Conservation (phyloP, 1,140 invertebrate species). For the Spodoptera litura region DNA sequence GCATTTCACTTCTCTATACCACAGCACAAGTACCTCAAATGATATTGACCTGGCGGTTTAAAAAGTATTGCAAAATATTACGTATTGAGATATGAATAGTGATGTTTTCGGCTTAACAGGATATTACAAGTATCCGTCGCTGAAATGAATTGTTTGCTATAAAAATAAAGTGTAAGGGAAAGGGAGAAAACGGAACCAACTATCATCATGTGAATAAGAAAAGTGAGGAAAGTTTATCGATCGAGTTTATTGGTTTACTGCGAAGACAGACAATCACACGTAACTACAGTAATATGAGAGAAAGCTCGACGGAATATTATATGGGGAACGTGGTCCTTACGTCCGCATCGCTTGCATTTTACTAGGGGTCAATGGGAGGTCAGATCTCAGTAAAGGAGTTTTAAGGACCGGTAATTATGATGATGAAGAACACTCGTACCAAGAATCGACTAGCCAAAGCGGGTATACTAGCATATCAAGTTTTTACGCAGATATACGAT, state of each 20-base stretch:
- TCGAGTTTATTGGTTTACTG: conserved; percentile 36
- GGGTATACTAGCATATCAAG: neutral
- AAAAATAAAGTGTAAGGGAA: conserved; percentile 8
- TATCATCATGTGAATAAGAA: conserved; percentile 27
- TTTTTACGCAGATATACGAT: neutral
- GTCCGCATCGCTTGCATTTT: conserved; percentile 24
- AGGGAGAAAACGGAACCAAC: neutral
- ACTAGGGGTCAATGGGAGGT: conserved; percentile 5
- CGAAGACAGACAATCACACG: neutral
- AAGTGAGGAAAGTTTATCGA: conserved; percentile 35
- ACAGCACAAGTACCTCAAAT: neutral
- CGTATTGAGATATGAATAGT: neutral
- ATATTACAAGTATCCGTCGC: neutral
- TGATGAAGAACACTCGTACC: neutral
- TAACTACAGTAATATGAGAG: conserved; percentile 2
- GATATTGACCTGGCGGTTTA: neutral
- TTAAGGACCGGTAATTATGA: neutral
- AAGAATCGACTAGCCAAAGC: neutral
- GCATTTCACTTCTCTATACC: neutral
- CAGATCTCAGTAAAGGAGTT: neutral
- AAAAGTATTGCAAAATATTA: conserved; percentile 16
- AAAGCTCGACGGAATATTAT: conserved; percentile 5
- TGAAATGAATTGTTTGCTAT: conserved; percentile 1
- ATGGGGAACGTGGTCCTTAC: conserved; percentile 11
- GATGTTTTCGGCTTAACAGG: neutral